Evolutionary conservation across 2,888 invertebrate genomes (phyloP), one percentile per base, ranked within the genome.

Genomic region (Sisyra nigra): DNA sequence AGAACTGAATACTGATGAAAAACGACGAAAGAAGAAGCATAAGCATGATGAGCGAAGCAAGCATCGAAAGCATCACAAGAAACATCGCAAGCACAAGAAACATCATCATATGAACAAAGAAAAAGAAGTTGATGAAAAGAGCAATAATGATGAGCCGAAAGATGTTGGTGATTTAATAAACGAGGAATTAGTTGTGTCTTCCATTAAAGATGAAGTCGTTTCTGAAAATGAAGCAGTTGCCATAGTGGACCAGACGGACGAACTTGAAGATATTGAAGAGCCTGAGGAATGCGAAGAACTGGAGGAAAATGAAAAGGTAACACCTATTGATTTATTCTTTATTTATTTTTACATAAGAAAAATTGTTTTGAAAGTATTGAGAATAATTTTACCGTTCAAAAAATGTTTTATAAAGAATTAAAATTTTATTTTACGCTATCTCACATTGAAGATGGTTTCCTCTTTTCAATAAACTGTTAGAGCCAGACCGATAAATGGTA

Each of bases 11-110:
- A 55, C 67, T 38, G 67, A 71, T 40, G 69, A 74, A 3, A 76
- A 73, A 53, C 75, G 75, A 57, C 78, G 76, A 56, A 77, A 76
- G 55, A 76, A 71, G 51, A 78, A 75, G 52, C 79, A 79, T 54
- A 76, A 74, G 57, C 78, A 78, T 47, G 78, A 80, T 47, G 70
- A 74, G 49, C 76, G 81, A 53, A 81, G 79, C 52, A 79, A 79
- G 50, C 71, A 75, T 45, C 71, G 72, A 46, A 83, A 83, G 54
- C 83, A 84, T 52, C 83, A 82, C 59, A 85, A 83, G 57, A 76
- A 74, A 47, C 81, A 83, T 53, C 74, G 76, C 50, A 84, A 84
- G 61, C 84, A 84, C 54, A 77, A 80, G 58, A 82, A 80, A 55
- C 74, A 80, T 56, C 76, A 83, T 60, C 74, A 79, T 55, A 66